Evolutionary conservation across 2,888 invertebrate species (phyloP), one percentile per base, ranked within the genome.

Genomic region (Calameuta pallipes): DNA sequence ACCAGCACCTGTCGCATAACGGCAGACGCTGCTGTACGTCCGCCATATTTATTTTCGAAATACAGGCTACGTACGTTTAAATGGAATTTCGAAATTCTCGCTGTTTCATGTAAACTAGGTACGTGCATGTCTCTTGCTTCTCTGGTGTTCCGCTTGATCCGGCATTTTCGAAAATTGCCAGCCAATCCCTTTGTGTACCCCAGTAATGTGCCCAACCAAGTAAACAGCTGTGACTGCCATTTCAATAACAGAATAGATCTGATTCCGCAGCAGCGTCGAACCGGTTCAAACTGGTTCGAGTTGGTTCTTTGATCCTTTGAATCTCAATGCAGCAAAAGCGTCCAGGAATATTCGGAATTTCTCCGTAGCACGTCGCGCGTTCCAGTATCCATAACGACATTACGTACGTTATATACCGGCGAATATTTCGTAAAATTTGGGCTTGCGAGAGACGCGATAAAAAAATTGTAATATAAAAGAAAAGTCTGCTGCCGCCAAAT

Each of bases 151-250:
- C 68, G 34, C 31, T 36, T 70, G 56, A 56, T 56, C 68, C 77
- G 73, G 74, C 76, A 77, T 75, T 73, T 80, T 79, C 76, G 76
- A 77, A 85, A 86, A 86, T 85, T 83, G 85, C 84, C 83, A 56
- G 56, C 56, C 56, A 80, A 86, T 83, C 84, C 87, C 82, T 85
- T 85, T 85, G 87, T 85, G 78, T 80, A 74, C 73, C 75, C 31
- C 71, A 34, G 33, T 34, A 71, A 71, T 71, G 13, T 15, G 71
- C 34, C 71, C 71, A 36, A 35, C 73, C 56, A 71, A 56, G 83
- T 87, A 88, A 87, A 87, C 88, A 88, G 88, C 88, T 88, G 88
- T 86, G 85, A 87, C 82, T 87, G 87, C 85, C 85, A 88, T 87
- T 88, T 88, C 88, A 88, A 88, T 86, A 86, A 85, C 83, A 4